Percentiles rank a stretch among this genome's conserved stretches.
Evolutionary conservation across 2,113 vertebrate genomes (phyloP).

Genomic region (Carlito syrichta): DNA sequence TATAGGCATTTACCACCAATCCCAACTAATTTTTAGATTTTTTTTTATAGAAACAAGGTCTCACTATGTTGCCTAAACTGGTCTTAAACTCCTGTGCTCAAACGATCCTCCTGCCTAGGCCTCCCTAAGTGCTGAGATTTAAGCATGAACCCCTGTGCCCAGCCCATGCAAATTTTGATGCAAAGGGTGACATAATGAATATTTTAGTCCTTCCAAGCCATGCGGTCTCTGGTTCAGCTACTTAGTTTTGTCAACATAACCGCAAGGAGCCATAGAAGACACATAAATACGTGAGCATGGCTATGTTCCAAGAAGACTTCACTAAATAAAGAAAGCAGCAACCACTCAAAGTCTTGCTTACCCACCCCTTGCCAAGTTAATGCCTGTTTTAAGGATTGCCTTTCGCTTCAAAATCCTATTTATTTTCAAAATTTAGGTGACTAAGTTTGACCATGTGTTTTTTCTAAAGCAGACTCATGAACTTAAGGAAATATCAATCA

Average conservation of each 20-base stretch:
- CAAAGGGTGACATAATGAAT: too few relatives aligned
- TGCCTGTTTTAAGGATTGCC: rapidly evolving
- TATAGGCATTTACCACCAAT: too few relatives aligned
- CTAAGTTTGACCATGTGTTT: neutral
- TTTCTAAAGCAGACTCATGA: neutral
- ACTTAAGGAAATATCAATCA: neutral
- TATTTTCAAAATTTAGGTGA: neutral
- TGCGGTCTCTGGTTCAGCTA: rapidly evolving
- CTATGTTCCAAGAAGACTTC: neutral
- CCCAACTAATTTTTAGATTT: too few relatives aligned
- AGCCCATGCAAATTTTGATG: too few relatives aligned
- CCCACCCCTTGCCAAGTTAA: rapidly evolving
- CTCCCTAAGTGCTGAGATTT: too few relatives aligned
- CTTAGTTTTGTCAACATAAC: rapidly evolving
- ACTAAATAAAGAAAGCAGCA: neutral
- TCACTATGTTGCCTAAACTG: too few relatives aligned
- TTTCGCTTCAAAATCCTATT: neutral
- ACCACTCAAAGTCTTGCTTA: rapidly evolving
- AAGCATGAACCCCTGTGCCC: too few relatives aligned
- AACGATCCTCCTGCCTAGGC: too few relatives aligned
- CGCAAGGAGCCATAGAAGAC: neutral
- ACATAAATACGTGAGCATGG: rapidly evolving
- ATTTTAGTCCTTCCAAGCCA: rapidly evolving
- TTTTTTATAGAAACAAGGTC: too few relatives aligned
- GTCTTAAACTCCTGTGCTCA: too few relatives aligned